Conservation (phyloP, 2,888 invertebrate genomes). For the Tuta absoluta region DNA sequence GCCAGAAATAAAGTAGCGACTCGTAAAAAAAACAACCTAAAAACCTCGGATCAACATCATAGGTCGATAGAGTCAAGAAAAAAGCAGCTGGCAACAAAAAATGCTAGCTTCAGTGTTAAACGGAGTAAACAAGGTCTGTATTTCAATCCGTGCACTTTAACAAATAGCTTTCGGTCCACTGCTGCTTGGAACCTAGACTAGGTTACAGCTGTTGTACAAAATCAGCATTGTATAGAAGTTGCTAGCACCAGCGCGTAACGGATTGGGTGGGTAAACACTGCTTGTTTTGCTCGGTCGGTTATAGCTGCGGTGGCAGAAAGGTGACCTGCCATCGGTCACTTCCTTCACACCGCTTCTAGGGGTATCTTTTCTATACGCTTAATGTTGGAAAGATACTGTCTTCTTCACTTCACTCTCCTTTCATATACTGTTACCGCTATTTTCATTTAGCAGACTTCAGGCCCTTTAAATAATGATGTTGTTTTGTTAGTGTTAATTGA, state of each 20-base stretch:
- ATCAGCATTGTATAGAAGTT: background rate
- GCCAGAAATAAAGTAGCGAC: background rate
- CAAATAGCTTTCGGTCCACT: background rate
- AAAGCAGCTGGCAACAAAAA: background rate
- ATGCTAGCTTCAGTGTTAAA: background rate
- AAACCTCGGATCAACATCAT: background rate
- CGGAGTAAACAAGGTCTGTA: background rate
- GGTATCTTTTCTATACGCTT: background rate
- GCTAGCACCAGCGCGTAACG: background rate
- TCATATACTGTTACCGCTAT: too few relatives aligned
- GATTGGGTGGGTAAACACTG: background rate
- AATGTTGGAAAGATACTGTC: too few relatives aligned
- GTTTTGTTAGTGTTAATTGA: too few relatives aligned
- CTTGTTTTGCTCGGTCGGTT: background rate
- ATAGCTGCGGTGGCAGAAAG: slow-evolving; percentile 1
- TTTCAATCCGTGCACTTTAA: background rate
- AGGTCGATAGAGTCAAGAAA: background rate
- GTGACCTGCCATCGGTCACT: background rate
- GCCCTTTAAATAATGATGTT: too few relatives aligned
- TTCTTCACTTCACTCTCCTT: too few relatives aligned
- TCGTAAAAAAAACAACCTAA: background rate
- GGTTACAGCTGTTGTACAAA: background rate
- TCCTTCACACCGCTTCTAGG: background rate
- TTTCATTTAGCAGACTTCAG: too few relatives aligned
- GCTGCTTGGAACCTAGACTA: background rate